A percentile compares a stretch with the other conserved stretches of the same genome.
Conservation (phyloP, 2,888 invertebrate genomes). For the Sycophila texana region DNA sequence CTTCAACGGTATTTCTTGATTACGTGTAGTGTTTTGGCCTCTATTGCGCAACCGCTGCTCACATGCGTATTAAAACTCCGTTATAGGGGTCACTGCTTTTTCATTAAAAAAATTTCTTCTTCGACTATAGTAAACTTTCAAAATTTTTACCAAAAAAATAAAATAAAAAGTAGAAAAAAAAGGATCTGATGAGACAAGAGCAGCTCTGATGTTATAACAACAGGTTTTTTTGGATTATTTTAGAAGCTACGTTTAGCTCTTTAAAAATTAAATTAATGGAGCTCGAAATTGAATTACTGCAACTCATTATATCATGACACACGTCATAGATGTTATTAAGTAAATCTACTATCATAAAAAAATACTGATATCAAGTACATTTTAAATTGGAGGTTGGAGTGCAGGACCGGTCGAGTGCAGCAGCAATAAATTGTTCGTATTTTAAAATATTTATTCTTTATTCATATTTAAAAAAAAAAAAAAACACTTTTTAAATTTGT, state of each 20-base stretch:
- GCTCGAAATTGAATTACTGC: too few species aligned
- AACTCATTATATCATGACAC: background rate
- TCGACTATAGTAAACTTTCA: background rate
- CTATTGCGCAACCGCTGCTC: conserved; percentile 43
- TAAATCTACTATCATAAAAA: too few species aligned
- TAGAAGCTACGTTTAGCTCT: background rate
- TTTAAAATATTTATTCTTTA: too few species aligned
- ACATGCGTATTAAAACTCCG: conserved; percentile 31
- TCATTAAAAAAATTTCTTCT: background rate
- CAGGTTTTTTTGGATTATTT: background rate
- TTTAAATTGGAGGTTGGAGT: too few species aligned
- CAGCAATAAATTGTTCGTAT: too few species aligned
- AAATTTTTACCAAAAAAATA: conserved; percentile 4
- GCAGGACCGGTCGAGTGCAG: too few species aligned
- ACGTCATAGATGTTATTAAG: background rate
- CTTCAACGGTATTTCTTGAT: conserved; percentile 35
- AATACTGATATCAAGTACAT: too few species aligned
- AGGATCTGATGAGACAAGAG: background rate
- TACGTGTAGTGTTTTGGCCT: conserved; percentile 32
- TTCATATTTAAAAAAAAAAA: too few species aligned
- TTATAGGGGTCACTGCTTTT: background rate
- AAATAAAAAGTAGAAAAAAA: background rate
- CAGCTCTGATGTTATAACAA: too few species aligned
- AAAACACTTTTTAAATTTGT: too few species aligned
- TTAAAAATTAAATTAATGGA: conserved; percentile 2